These are phyloP conservation scores for Calosoma granatense DNA, from an alignment of 1,140 invertebrate genomes.

Conservation along the genomic window DNA sequence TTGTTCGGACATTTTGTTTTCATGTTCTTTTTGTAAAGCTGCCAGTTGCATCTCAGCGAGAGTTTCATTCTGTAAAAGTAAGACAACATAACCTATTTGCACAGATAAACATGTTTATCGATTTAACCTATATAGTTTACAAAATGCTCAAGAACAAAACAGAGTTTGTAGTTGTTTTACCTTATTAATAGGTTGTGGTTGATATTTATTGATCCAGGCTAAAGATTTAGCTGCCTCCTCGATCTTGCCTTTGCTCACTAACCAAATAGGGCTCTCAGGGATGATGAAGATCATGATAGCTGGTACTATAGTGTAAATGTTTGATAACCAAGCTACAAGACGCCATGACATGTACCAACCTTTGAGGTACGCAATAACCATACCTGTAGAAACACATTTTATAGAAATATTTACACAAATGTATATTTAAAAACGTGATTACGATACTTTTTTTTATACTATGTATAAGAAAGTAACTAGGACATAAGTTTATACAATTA, in stretches of 20 bases:
- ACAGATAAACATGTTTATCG: neutral
- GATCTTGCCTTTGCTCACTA: conserved; percentile 42
- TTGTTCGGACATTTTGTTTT: conserved; percentile 14
- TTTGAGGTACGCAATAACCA: conserved; percentile 47
- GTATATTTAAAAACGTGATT: neutral
- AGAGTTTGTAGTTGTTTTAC: conserved; percentile 19
- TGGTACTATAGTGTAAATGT: conserved; percentile 43
- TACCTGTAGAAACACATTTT: conserved; percentile 33
- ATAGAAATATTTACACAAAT: neutral
- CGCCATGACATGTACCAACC: conserved; percentile 51
- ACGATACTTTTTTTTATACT: neutral
- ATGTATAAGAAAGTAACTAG: neutral
- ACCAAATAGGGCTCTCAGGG: conserved; percentile 59
- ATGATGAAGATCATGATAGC: conserved; percentile 44
- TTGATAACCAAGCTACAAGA: conserved; percentile 42
- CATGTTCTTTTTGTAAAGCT: conserved; percentile 32
- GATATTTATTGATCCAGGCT: conserved; percentile 34
- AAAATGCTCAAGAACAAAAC: no score
- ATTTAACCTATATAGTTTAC: neutral
- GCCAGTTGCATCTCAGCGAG: conserved; percentile 32
- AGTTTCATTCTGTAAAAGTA: conserved; percentile 17
- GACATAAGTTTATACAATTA: neutral
- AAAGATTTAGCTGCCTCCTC: conserved; percentile 44
- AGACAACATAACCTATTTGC: no score
- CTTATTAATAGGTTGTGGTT: conserved; percentile 29